Conservation (phyloP, 23 tunicate species). For the Corella eumyota region DNA sequence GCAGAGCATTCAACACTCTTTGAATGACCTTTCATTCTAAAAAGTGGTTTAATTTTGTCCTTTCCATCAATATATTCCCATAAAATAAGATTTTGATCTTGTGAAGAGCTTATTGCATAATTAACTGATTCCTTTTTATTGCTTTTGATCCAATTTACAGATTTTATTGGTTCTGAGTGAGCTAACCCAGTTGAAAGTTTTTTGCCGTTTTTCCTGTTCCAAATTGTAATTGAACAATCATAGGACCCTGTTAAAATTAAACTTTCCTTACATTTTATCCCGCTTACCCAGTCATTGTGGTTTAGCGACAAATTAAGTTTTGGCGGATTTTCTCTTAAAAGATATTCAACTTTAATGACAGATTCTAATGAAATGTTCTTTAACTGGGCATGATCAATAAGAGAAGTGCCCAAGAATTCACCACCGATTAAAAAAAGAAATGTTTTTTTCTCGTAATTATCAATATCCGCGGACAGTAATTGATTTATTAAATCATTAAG, state of each 20-base stretch:
- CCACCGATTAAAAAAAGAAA: slow-evolving; percentile 62
- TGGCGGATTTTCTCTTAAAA: slow-evolving; percentile 51
- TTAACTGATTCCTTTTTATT: not conserved
- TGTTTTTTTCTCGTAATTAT: not conserved
- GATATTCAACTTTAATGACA: slow-evolving; percentile 56
- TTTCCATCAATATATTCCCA: slow-evolving; percentile 27
- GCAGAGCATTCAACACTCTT: slow-evolving; percentile 66
- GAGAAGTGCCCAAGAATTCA: slow-evolving; percentile 50
- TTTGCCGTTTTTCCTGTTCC: slow-evolving; percentile 34
- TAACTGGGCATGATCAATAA: slow-evolving; percentile 27
- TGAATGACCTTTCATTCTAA: slow-evolving; percentile 75
- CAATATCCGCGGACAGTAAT: slow-evolving; percentile 20
- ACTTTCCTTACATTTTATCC: slow-evolving; percentile 22
- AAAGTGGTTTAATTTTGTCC: slow-evolving; percentile 29
- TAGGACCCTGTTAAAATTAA: slow-evolving; percentile 65
- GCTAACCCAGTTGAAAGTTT: slow-evolving; percentile 6
- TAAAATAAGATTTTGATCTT: slow-evolving; percentile 61
- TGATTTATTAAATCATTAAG: slow-evolving; percentile 57
- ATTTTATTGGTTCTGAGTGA: slow-evolving; percentile 85
- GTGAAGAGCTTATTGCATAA: slow-evolving; percentile 41
- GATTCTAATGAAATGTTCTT: slow-evolving; percentile 76
- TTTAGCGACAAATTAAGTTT: slow-evolving; percentile 37
- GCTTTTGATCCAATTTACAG: slow-evolving; percentile 30
- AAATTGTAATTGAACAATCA: slow-evolving; percentile 49
- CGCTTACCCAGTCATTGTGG: slow-evolving; percentile 79